Base-by-base conservation (phyloP, 2,888 invertebrate species). In the Cephus pulcher region DNA sequence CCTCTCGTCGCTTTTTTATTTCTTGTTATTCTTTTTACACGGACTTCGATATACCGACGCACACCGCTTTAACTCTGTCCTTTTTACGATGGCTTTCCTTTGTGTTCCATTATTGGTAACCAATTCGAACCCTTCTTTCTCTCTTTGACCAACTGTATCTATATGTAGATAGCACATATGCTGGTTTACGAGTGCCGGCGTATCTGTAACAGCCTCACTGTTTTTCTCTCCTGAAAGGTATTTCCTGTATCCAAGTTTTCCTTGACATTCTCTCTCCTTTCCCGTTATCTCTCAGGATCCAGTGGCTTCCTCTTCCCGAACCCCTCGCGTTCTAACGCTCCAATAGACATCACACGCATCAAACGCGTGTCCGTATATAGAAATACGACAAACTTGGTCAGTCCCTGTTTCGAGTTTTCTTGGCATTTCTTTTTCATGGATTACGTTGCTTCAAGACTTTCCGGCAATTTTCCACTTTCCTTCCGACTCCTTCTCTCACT, bases 1-100 rank as follows among this genome's bases (percentile, higher is more conserved):
- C 69, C n/a, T 56, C 73, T 76, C 73, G 56, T 69, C 37, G 73
- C 74, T 77, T 34, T 74, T 74, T 69, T 33, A 23, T 32, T 30
- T n/a, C 68, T 75, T 69, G 35, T 69, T 33, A 34, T 34, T 23
- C 56, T 56, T 56, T 56, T 56, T 56, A 56, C 0, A 56, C 23
- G 9, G 56, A 56, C 56, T 56, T 23, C 56, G 56, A 56, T 56
- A 56, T 56, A 56, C 56, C 56, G 23, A 56, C 23, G 1, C 56
- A 56, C 56, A 56, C 23, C 56, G 23, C 23, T 56, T 23, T 56
- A 56, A 56, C 56, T 56, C 23, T 23, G 23, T 56, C 23, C 56
- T 23, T 23, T 56, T 56, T 56, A 56, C 23, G 1, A 23, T 56
- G 9, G 9, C 56, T 56, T 56, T 56, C 23, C 56, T 23, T 56